These are phyloP conservation scores for Zaprionus ornatus DNA, from an alignment of 1,140 invertebrate genomes.

Conservation along the genomic window DNA sequence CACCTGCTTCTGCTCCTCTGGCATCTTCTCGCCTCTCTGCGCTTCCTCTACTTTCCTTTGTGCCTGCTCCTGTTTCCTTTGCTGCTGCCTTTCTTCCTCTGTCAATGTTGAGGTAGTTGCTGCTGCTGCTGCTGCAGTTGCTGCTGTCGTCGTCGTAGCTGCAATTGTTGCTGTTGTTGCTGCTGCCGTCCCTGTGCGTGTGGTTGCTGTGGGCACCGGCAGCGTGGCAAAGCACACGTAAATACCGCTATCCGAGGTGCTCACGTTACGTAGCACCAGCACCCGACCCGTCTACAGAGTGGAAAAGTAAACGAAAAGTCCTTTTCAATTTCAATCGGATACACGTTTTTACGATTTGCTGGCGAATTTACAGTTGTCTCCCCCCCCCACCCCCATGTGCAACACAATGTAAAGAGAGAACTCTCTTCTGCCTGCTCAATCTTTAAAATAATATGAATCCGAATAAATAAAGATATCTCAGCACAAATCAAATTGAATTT, in stretches of 20 bases:
- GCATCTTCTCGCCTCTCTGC: conserved; percentile 40
- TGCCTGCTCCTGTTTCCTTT: neutral
- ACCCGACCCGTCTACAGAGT: conserved; percentile 68
- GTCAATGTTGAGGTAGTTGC: conserved; percentile 52
- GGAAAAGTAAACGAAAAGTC: neutral
- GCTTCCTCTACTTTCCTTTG: neutral
- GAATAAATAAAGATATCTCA: no score
- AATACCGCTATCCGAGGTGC: conserved; percentile 67
- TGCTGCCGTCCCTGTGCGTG: conserved; percentile 11
- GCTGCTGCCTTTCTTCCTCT: conserved; percentile 8
- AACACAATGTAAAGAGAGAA: no score
- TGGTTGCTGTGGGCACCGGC: conserved; percentile 40
- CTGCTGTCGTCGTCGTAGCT: conserved; percentile 10
- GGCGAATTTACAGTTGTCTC: neutral
- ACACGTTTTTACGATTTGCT: neutral
- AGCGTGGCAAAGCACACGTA: conserved; percentile 78
- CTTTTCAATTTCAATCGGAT: conserved; percentile 1
- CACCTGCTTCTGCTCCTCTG: neutral
- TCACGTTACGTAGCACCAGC: conserved; percentile 75
- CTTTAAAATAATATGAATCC: neutral
- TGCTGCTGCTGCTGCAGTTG: conserved; percentile 15
- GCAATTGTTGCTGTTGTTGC: conserved; percentile 24
- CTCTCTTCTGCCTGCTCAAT: neutral
- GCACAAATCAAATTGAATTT: no score
- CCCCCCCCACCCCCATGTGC: no score